These are phyloP conservation scores for Chaetogeoica ovagalla DNA, from an alignment of 2,888 invertebrate genomes.

Conservation along the genomic window DNA sequence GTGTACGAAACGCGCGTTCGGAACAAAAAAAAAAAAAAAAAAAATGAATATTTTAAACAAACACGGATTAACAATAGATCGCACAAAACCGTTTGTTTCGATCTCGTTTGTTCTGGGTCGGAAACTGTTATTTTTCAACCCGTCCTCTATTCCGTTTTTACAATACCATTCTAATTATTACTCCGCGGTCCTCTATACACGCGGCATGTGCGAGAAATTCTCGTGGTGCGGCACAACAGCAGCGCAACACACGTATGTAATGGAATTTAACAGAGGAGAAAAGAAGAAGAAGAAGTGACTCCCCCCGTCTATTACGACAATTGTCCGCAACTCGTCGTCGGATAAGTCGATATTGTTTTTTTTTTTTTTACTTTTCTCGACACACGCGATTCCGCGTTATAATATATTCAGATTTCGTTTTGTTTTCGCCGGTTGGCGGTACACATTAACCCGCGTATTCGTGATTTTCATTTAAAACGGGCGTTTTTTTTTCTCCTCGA, in stretches of 20 bases:
- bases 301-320: too few species aligned
- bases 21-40: not conserved
- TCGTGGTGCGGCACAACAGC: too few species aligned
- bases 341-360: too few species aligned
- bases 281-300: not conserved
- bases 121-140: slow-evolving; percentile 6
- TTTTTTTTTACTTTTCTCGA: too few species aligned
- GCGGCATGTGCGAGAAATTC: not conserved
- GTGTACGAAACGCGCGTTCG: not conserved
- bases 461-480: too few species aligned
- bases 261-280: not conserved
- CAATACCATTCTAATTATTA: slow-evolving; percentile 36
- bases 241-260: not conserved
- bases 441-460: too few species aligned
- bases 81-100: not conserved
- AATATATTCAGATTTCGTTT: too few species aligned
- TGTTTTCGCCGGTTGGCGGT: too few species aligned
- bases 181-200: not conserved
- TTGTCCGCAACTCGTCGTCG: too few species aligned
- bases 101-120: slow-evolving; percentile 32
- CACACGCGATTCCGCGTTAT: too few species aligned
- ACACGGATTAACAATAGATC: not conserved
- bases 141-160: slow-evolving; percentile 1
- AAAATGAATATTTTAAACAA: slow-evolving; percentile 18
- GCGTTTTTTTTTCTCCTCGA: too few species aligned